A percentile compares a stretch with the other conserved stretches of the same genome.
Conservation (phyloP, 2,113 vertebrate genomes). For the Epinephelus lanceolatus region DNA sequence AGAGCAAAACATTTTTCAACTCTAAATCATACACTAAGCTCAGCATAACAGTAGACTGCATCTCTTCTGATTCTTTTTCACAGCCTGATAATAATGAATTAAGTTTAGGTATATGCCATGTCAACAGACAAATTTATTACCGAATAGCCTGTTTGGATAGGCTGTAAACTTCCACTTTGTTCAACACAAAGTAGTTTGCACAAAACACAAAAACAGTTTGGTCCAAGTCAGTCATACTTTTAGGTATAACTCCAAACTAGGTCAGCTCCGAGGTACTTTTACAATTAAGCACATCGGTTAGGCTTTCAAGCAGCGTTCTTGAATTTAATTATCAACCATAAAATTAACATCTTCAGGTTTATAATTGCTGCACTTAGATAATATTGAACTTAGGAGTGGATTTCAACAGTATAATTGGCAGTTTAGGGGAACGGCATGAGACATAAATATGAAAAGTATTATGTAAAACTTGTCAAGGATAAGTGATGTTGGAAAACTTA, state of each 20-base stretch:
- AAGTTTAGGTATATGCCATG: neutral
- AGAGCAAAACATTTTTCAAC: neutral
- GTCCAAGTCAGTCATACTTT: neutral
- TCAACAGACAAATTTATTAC: neutral
- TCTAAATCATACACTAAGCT: neutral
- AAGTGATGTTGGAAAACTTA: neutral
- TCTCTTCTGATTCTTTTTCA: neutral
- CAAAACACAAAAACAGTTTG: neutral
- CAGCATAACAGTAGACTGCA: neutral
- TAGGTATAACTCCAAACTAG: neutral
- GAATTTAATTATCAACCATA: neutral
- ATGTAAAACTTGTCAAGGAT: slow-evolving; percentile 10
- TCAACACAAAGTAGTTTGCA: neutral
- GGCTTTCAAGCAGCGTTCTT: too few relatives aligned
- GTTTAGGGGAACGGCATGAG: neutral
- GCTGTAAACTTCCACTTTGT: neutral
- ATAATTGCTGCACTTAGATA: slow-evolving; percentile 16
- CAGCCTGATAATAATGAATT: neutral
- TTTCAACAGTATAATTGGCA: neutral
- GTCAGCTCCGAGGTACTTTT: neutral
- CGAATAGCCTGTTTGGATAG: neutral
- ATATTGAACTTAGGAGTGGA: neutral
- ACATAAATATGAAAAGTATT: neutral
- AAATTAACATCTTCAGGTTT: neutral
- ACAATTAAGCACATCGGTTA: neutral